These are phyloP conservation scores for Gnathonemus echidnorhynchus DNA, from an alignment of 2,113 vertebrate species.

Conservation along the genomic window DNA sequence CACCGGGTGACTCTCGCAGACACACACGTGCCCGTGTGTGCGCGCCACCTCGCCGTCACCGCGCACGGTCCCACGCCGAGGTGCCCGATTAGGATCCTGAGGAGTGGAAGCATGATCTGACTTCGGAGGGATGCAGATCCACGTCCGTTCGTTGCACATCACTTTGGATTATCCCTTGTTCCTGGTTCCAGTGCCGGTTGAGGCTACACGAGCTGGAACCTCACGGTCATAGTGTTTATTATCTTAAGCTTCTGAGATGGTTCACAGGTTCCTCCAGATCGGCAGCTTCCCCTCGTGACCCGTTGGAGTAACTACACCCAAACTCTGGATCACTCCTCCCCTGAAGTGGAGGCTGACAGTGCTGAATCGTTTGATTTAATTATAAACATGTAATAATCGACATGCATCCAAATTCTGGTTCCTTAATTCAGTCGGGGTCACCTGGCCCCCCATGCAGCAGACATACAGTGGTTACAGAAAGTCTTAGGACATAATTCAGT, in stretches of 20 bases:
- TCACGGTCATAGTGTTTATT: background rate
- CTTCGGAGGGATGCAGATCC: conserved; percentile 30
- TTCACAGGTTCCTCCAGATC: background rate
- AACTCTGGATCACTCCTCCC: background rate
- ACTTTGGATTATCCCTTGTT: too few relatives aligned
- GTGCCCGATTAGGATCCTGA: conserved; percentile 70
- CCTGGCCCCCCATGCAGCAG: background rate
- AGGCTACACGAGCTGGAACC: background rate
- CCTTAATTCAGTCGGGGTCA: background rate
- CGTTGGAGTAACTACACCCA: background rate
- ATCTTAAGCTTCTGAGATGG: background rate
- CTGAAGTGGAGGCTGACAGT: background rate
- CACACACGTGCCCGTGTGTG: conserved; percentile 62
- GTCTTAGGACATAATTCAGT: background rate
- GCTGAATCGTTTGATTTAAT: background rate
- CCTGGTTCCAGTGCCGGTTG: background rate
- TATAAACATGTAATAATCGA: background rate
- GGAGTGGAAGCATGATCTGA: conserved; percentile 61
- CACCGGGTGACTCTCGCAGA: conserved; percentile 60
- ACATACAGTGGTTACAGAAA: background rate
- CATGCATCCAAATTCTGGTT: background rate
- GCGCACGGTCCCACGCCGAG: conserved; percentile 58
- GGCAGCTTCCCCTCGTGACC: background rate
- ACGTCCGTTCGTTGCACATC: background rate
- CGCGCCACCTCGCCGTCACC: conserved; percentile 55